phyloP scores from a whole-genome alignment of 1,140 invertebrate genomes.

The Macrosteles quadrilineatus region DNA sequence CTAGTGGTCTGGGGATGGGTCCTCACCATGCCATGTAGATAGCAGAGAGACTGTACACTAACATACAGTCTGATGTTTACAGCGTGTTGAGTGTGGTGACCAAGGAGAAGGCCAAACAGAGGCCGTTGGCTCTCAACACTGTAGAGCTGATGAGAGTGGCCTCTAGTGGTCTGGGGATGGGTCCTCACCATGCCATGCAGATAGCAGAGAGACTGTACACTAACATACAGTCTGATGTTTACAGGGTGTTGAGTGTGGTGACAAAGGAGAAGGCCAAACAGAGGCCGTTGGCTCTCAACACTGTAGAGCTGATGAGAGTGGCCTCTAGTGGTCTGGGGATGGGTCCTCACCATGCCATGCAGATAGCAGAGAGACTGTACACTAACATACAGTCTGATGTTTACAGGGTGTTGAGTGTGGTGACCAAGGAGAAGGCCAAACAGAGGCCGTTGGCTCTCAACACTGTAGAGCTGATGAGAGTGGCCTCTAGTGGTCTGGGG shows the following conservation, averaged over 20 bases:
- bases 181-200: constrained; percentile 96
- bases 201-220: constrained; percentile 91
- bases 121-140: constrained; percentile 93
- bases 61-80: too few species aligned
- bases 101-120: constrained; percentile 73
- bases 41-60: too few species aligned
- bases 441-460: constrained; percentile 88
- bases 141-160: constrained; percentile 95
- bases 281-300: constrained; percentile 90
- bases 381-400: too few species aligned
- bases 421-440: constrained; percentile 69
- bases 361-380: constrained; percentile 89
- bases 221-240: too few species aligned
- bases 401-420: constrained; percentile 67
- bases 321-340: constrained; percentile 91
- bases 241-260: constrained; percentile 64
- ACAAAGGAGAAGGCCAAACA: constrained; percentile 71
- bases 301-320: constrained; percentile 94
- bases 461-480: constrained; percentile 95
- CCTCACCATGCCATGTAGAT: constrained; percentile 98
- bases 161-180: constrained; percentile 89
- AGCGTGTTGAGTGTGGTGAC: constrained; percentile 63
- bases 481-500: constrained; percentile 87
- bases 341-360: constrained; percentile 96
- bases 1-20: constrained; percentile 88